Evolutionary conservation across 2,113 vertebrate species (phyloP).

Genomic region (Pterocles burchelli): DNA sequence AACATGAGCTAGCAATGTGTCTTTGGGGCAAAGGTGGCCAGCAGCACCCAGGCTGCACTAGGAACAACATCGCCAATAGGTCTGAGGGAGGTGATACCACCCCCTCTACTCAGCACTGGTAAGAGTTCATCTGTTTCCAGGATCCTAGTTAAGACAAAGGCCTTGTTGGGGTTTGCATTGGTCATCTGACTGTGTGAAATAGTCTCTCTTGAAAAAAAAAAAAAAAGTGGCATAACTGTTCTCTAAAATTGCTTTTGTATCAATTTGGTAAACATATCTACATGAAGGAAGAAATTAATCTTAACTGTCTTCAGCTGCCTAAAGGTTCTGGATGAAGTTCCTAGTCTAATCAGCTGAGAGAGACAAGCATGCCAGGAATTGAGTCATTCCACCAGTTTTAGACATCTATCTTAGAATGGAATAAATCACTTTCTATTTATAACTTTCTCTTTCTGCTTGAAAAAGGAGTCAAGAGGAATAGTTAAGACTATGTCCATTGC

Average conservation of each 20-base stretch:
- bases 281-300: neutral
- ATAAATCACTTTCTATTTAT: neutral
- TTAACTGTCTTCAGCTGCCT: neutral
- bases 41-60: neutral
- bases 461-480: neutral
- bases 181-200: neutral
- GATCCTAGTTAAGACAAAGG: neutral
- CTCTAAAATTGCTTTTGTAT: neutral
- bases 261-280: neutral
- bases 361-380: neutral
- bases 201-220: neutral
- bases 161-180: neutral
- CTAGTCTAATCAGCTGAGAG: neutral
- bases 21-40: neutral
- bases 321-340: neutral
- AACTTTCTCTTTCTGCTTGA: neutral
- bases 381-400: neutral
- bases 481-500: neutral
- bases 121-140: neutral
- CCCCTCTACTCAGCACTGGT: neutral
- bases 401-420: neutral
- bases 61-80: neutral
- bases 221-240: neutral
- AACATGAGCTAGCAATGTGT: neutral
- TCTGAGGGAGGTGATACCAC: rapidly evolving